phyloP scores from a whole-genome alignment of 2,113 vertebrate species.

The Heloderma charlesbogerti region DNA sequence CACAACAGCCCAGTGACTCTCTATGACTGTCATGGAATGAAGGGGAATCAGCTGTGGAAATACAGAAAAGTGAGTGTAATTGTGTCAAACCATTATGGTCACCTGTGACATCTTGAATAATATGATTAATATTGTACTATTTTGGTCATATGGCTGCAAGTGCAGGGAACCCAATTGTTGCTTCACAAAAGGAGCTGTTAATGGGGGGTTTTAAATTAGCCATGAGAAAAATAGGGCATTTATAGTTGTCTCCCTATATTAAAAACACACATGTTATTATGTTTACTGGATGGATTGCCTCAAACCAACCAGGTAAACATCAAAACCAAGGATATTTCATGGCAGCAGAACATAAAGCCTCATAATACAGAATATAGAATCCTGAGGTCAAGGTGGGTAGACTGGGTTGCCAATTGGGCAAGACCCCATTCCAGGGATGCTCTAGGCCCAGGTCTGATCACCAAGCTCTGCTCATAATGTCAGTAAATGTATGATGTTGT shows the following conservation, averaged over 20 bases:
- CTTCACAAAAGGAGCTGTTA: not conserved
- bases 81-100: slow-evolving; percentile 11
- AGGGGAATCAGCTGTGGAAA: slow-evolving; percentile 97
- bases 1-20: slow-evolving; percentile 92
- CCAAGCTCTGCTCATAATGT: not conserved
- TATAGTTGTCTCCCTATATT: no score
- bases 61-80: slow-evolving; percentile 83
- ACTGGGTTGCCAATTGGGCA: not conserved
- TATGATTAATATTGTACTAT: slow-evolving; percentile 14
- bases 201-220: not conserved
- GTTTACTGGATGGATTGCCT: no score
- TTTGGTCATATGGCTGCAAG: not conserved
- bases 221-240: not conserved
- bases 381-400: not conserved
- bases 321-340: not conserved
- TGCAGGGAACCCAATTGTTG: slow-evolving; percentile 1
- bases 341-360: not conserved
- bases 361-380: not conserved
- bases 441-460: not conserved
- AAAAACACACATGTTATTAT: no score
- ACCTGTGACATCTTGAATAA: not conserved
- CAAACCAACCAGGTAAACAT: no score
- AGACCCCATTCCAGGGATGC: not conserved
- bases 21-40: slow-evolving; percentile 98
- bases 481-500: not conserved